phyloP scores from a whole-genome alignment of 2,888 invertebrate genomes.

The Spodoptera exigua region DNA sequence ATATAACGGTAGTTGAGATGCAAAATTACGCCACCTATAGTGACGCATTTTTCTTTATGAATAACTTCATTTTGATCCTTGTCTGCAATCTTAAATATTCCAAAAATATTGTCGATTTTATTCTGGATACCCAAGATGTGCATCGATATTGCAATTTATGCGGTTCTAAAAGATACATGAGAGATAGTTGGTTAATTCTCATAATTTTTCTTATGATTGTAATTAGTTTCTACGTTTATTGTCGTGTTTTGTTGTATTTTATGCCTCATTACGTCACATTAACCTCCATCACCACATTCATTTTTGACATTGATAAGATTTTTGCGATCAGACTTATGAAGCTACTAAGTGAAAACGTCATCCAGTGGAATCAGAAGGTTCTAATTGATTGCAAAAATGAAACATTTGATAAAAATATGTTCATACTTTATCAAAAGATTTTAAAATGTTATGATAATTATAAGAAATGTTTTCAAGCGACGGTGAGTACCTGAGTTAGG shows the following conservation, averaged over 20 bases:
- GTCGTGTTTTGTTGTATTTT: not conserved
- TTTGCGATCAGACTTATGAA: slow-evolving; percentile 13
- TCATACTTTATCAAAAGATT: slow-evolving; percentile 10
- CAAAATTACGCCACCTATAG: not conserved
- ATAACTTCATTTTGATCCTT: not conserved
- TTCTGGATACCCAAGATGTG: slow-evolving; percentile 12
- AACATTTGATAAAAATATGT: not conserved
- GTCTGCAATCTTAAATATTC: not conserved
- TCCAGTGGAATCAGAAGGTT: slow-evolving; percentile 8
- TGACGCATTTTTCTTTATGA: slow-evolving; percentile 3
- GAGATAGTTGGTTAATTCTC: slow-evolving; percentile 13
- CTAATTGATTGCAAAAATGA: not conserved
- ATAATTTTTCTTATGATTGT: not conserved
- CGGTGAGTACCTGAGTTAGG: not conserved
- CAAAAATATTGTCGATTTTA: not conserved
- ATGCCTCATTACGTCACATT: not conserved
- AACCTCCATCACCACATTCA: not conserved
- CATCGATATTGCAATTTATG: not conserved
- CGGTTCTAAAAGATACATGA: slow-evolving; percentile 3
- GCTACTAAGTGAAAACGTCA: slow-evolving; percentile 6
- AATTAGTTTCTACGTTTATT: not conserved
- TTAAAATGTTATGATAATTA: slow-evolving; percentile 1
- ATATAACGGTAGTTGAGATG: not conserved
- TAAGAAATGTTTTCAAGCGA: not conserved
- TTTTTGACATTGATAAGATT: slow-evolving; percentile 13